Evolutionary conservation across 2,113 vertebrate species (phyloP), one percentile per base, ranked within the genome.

Genomic region (Tichodroma muraria): DNA sequence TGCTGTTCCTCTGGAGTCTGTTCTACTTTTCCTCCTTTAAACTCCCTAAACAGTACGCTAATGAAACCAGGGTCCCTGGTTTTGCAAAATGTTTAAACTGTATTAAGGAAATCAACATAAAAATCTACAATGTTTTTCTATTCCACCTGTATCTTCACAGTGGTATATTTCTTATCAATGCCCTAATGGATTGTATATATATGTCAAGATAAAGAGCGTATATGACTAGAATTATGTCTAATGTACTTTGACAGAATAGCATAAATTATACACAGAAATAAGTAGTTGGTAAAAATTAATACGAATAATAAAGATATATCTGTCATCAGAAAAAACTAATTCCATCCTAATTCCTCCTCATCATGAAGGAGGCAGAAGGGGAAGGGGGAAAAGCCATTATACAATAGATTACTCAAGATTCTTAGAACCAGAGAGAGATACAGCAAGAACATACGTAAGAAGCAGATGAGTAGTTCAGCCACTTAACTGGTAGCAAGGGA

Each of bases 341-440:
- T 15, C 9, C 9, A 25, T 44, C 6, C 54, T 6, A 30, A 28
- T 64, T 28, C 13, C 5, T 80, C 21, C 35, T 56, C 13, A 59
- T 35, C 56, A 60, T 1, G 1, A 57, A 17, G 4, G 11, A 10
- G 16, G 5, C 8, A 22, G 8, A 20, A 10, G 11, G 1, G 4
- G 1, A 9, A 15, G 4, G 2, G 2, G 5, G 3, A 27, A 65
- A 61, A 53, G 2, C 12, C 15, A 23, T 57, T 63, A 18, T 5
- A 11, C 2, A 63, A 42, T 53, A 63, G 63, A 30, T 78, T 80
- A 49, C 15, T 82, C 19, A 64, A 44, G n/a, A 9, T 53, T n/a
- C 14, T 31, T 59, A 50, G 35, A n/a, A n/a, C 31, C 8, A 72
- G 40, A 61, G 4, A 64, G 25, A 77, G 8, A 9, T 49, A 53